Base-by-base conservation (phyloP, 2,888 invertebrate species). In the Tipula helvola region DNA sequence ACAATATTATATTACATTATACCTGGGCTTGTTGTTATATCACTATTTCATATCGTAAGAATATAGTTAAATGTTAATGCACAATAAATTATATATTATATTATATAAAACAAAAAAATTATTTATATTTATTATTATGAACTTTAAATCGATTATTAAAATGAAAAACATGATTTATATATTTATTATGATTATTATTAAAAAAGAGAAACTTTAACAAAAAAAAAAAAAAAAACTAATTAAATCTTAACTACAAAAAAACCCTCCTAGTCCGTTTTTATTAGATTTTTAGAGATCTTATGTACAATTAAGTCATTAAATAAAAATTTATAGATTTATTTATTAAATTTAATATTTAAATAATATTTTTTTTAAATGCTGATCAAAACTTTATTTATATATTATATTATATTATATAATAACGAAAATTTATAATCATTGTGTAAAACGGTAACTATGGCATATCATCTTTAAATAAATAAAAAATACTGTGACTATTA, bases 21-120 rank as follows among this genome's bases (percentile, higher is more conserved):
- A 89, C 90, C 90, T 90, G 90, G 89, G 89, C 90, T 90, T 90
- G 90, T 90, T 91, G 90, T 88, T 88, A 90, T 90, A 90, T 90
- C 90, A 91, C 90, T 91, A 91, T 91, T 91, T 91, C 91, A 91
- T 91, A 91, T 91, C 91, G 91, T 91, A 86, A 52, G 86, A 28
- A 91, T 28, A 28, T 90, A 90, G 90, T 90, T 89, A 90, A 89
- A 89, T 88, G 87, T 88, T 87, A 88, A 87, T 85, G 85, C 85
- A 85, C 85, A 85, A 85, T 42, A 85, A 85, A 84, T n/a, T 84
- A 71, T 71, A 71, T 71, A 71, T 71, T 71, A 71, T 71, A 71
- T 71, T 71, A 71, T 13, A 71, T 84, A 84, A 39, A 36, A 5
- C 36, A 84, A 39, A 39, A 39, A 84, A 84, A 57, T 57, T 57